Evolutionary conservation across 2,113 vertebrate genomes (phyloP).

Genomic region (Desmodus rotundus): DNA sequence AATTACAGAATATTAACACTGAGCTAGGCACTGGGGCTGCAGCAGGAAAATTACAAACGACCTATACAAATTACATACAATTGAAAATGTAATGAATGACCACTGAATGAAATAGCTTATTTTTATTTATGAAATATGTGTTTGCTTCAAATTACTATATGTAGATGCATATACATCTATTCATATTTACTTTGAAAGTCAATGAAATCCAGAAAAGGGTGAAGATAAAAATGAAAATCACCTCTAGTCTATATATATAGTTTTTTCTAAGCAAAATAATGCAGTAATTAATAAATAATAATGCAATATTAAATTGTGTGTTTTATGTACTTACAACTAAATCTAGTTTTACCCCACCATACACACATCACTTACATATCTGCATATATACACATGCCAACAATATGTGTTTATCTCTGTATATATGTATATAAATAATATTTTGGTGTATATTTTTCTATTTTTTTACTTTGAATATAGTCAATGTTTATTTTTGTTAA

Average conservation of each 20-base stretch:
- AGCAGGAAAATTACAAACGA: neutral
- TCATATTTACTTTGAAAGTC: neutral
- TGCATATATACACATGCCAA: neutral
- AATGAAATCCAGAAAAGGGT: neutral
- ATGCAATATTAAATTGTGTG: neutral
- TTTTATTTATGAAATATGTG: neutral
- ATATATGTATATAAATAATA: neutral
- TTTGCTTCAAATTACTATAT: neutral
- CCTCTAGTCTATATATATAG: neutral
- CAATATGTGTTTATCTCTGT: neutral
- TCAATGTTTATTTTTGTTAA: neutral
- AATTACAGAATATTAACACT: neutral
- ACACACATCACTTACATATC: neutral
- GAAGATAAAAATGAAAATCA: neutral
- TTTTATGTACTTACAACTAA: neutral
- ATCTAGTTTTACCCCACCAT: neutral
- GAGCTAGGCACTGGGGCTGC: neutral
- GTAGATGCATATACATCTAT: neutral
- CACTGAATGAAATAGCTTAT: neutral
- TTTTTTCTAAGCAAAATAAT: neutral
- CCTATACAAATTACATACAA: neutral
- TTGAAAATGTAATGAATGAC: neutral
- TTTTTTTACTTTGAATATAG: neutral
- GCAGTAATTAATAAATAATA: neutral
- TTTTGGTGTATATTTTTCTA: neutral